Evolutionary conservation across 2,888 invertebrate genomes (phyloP).

Genomic region (Leptopilina syphax): DNA sequence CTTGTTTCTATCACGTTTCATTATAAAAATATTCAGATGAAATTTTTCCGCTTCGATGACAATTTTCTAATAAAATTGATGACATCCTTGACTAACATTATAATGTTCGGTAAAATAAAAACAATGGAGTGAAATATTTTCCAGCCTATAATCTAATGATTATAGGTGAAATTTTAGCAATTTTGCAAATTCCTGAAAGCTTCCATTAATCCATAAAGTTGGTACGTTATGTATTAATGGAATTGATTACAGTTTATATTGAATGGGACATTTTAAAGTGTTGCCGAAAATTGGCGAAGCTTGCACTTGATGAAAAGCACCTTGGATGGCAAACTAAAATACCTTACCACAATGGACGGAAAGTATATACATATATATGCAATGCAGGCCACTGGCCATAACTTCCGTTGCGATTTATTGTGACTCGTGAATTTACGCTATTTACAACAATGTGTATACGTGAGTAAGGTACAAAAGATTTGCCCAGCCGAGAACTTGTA

Average conservation of each 20-base stretch:
- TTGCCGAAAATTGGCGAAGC: slow-evolving; percentile 11
- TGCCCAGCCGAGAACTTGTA: background rate
- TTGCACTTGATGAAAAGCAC: slow-evolving; percentile 1
- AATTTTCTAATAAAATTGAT: no score
- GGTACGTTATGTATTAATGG: no score
- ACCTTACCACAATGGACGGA: slow-evolving; percentile 39
- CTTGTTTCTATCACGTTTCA: no score
- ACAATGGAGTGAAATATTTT: background rate
- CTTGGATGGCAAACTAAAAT: background rate
- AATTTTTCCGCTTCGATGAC: no score
- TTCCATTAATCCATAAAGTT: background rate
- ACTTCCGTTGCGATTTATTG: slow-evolving; percentile 33
- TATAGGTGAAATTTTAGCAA: background rate
- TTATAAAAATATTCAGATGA: no score
- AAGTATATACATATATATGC: background rate
- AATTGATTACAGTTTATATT: background rate
- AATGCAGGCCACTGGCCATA: slow-evolving; percentile 7
- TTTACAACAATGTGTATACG: slow-evolving; percentile 34
- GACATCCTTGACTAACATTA: no score
- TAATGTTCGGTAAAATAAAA: no score
- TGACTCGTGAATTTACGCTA: slow-evolving; percentile 27
- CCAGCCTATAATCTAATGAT: background rate
- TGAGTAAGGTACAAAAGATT: slow-evolving; percentile 21
- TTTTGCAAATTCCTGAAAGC: background rate
- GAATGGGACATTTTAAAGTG: background rate